These are phyloP conservation scores for Thelohanellus kitauei DNA, from an alignment of 30 jellyfish, hydroid and myxozoan species.

Conservation along the genomic window DNA sequence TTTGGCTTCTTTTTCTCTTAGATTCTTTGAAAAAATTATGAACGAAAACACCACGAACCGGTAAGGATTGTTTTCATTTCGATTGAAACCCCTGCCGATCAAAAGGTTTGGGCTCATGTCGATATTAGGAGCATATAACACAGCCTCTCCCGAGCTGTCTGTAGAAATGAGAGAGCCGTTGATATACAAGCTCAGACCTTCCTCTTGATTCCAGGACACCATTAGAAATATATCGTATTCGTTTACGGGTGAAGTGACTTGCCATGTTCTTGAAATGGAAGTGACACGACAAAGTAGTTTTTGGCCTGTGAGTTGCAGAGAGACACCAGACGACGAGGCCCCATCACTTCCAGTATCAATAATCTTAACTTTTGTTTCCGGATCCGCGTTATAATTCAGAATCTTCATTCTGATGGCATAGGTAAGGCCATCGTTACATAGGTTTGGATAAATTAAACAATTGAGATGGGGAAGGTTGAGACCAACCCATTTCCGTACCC, in stretches of 20 bases:
- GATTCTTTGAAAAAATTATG: slow-evolving; percentile 26
- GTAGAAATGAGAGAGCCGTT: slow-evolving; percentile 30
- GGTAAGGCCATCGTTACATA: slow-evolving; percentile 41
- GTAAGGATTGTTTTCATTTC: slow-evolving; percentile 5
- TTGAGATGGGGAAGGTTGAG: slow-evolving; percentile 26
- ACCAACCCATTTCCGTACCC: slow-evolving; percentile 38
- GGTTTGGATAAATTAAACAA: slow-evolving; percentile 43
- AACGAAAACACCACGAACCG: slow-evolving; percentile 33
- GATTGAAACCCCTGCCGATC: neutral
- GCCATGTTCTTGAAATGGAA: slow-evolving; percentile 52
- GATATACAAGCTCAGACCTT: slow-evolving; percentile 30
- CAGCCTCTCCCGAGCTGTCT: slow-evolving; percentile 21
- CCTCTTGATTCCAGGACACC: slow-evolving; percentile 37
- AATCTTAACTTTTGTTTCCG: slow-evolving; percentile 9
- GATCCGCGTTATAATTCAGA: too few species aligned
- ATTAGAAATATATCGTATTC: slow-evolving; percentile 15
- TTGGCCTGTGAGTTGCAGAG: slow-evolving; percentile 38
- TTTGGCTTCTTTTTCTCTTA: slow-evolving; percentile 21
- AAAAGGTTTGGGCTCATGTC: neutral
- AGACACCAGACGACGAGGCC: slow-evolving; percentile 80
- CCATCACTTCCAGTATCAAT: slow-evolving; percentile 90
- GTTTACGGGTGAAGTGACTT: slow-evolving; percentile 11
- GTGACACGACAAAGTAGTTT: slow-evolving; percentile 57
- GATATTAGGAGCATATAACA: neutral
- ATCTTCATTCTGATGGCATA: slow-evolving; percentile 34